Evolutionary conservation across 2,888 invertebrate species (phyloP).

Genomic region (Eristalis pertinax): DNA sequence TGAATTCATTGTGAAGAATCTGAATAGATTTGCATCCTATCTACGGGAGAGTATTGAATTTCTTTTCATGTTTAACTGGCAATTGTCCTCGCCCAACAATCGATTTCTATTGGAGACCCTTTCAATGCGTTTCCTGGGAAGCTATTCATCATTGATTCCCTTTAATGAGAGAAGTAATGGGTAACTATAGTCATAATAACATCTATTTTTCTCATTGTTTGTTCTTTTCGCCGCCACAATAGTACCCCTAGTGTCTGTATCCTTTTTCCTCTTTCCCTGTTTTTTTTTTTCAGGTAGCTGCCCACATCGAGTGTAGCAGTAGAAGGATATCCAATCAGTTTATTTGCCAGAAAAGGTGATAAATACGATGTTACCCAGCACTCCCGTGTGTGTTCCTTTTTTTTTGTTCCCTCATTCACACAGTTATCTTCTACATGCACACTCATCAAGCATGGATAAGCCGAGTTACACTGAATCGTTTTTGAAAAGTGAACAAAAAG

Average conservation of each 20-base stretch:
- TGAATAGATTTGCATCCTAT: background rate
- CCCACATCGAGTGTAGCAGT: background rate
- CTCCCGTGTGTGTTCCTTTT: background rate
- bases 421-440: no score
- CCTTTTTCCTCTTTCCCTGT: background rate
- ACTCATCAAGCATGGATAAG: background rate
- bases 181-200: background rate
- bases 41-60: background rate
- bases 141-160: background rate
- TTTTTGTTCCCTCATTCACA: background rate
- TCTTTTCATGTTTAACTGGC: background rate
- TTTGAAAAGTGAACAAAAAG: conserved; percentile 14
- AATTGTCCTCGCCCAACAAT: conserved; percentile 5
- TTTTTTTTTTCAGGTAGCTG: conserved; percentile 3
- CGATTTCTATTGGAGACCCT: background rate
- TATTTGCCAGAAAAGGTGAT: conserved; percentile 4
- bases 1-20: background rate
- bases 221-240: background rate
- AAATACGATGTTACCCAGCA: conserved; percentile 18
- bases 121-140: conserved; percentile 17
- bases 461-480: conserved; percentile 6
- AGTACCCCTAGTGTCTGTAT: no score
- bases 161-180: background rate
- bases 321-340: background rate
- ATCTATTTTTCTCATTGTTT: background rate